Evolutionary conservation across 2,888 invertebrate genomes (phyloP), one percentile per base, ranked within the genome.

Genomic region (Dinocampus coccinellae): DNA sequence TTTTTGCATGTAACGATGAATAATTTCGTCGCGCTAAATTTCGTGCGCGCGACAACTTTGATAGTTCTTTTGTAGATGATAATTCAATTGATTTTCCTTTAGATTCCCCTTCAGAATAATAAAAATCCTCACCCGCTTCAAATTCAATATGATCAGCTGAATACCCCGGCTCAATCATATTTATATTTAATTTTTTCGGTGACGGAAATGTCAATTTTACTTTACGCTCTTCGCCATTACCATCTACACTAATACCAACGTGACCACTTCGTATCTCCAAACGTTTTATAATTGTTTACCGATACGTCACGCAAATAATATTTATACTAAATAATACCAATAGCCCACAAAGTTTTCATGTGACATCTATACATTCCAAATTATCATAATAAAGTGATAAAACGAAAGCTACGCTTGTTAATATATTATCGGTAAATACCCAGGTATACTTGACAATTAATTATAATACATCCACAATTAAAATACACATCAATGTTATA

Each of bases 21-120:
- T 75, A 77, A 69, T 73, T 73, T 6, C 71, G 73, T 34, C 73
- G 69, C 7, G 74, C 69, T n/a, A 68, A 66, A 70, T 73, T 72
- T 36, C 72, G 65, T 3, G 75, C 69, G 20, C 36, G 73, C 22
- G 69, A 57, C 7, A 75, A 68, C 69, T 68, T 68, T 9, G 72
- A 61, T 9, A 47, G 61, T 3, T 58, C 29, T 0, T n/a, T 16
- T 4, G 6, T 47, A 3, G 47, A n/a, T 47, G 16, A n/a, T 47
- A 16, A 4, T 3, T 20, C 16, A 1, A 47, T 47, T 47, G 16
- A 47, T 20, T 20, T 47, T 16, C 47, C 20, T n/a, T 16, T 47
- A n/a, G 16, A 16, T 47, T 47, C 16, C 3, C 47, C 61, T 11
- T 57, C 66, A 36, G 33, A 42, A n/a, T 34, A 33, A 20, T 34